phyloP scores from a whole-genome alignment of 92 coral and sea anemone species.

The Phenganax stokvisi region DNA sequence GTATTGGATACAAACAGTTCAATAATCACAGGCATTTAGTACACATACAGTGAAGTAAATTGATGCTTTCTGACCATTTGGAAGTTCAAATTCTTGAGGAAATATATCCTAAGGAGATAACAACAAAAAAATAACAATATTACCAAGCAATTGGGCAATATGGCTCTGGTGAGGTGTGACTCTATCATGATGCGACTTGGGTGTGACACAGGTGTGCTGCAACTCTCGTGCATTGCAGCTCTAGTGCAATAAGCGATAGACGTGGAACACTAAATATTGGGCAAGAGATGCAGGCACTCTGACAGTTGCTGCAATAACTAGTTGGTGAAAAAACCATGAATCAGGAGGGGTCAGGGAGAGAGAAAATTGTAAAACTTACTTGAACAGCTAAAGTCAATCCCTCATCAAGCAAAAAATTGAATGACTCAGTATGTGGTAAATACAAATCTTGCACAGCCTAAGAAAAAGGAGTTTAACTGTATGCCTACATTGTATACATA shows the following conservation, averaged over 20 bases:
- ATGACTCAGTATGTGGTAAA: conserved; percentile 83
- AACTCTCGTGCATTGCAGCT: too few relatives aligned
- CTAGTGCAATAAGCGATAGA: too few relatives aligned
- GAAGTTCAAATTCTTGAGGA: conserved; percentile 74
- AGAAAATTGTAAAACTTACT: conserved; percentile 43
- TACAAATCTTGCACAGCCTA: conserved; percentile 83
- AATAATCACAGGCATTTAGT: neutral
- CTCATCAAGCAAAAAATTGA: conserved; percentile 85
- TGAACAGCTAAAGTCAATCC: conserved; percentile 87
- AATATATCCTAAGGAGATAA: conserved; percentile 54
- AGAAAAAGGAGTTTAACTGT: neutral
- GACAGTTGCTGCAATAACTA: too few relatives aligned
- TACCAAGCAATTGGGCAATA: too few relatives aligned
- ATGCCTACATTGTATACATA: neutral
- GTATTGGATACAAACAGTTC: too few relatives aligned
- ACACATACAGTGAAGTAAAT: conserved; percentile 82
- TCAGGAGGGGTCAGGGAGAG: neutral
- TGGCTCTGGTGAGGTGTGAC: too few relatives aligned
- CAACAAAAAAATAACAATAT: too few relatives aligned
- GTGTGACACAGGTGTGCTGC: too few relatives aligned
- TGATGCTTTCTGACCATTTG: conserved; percentile 64
- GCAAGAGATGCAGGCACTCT: too few relatives aligned
- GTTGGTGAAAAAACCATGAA: too few relatives aligned
- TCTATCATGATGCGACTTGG: too few relatives aligned
- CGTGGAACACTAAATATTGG: too few relatives aligned